Base-by-base conservation (phyloP, 92 coral and sea anemone genomes). In the Zoanthus sociatus region DNA sequence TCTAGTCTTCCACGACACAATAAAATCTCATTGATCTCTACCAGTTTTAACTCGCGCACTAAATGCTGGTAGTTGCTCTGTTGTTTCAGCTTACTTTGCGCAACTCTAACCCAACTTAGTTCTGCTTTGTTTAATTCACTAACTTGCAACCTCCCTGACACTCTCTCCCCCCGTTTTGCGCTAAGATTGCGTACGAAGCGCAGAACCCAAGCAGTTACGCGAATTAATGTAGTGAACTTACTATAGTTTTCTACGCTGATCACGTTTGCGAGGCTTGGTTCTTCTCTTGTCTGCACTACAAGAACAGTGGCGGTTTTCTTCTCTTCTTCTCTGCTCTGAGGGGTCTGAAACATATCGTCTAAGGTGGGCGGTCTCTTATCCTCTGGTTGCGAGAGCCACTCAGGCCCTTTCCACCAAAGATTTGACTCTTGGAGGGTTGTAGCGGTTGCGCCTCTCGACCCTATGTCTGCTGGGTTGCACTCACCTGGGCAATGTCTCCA, bases 401-500 rank as follows among this genome's bases (percentile, higher is more conserved):
- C 33, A 30, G 84, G 88, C 26, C 88, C 84, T 4, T 68, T 7
- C 87, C 87, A 88, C 87, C 90, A 88, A 8, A 81, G 72, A 47
- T 61, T 30, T 12, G 45, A 45, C 10, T 83, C 73, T 47, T 33
- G 83, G n/a, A 89, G 83, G 66, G 48, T 83, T 58, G 88, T 53
- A 17, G 83, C 91, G 4, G 76, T 74, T 1, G 70, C 63, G 66
- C 89, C 92, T 20, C 92, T 50, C 9, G 92, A 89, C 17, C 92
- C 89, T 21, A 89, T 84, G 33, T 89, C 89, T 5, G 78, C 92
- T 55, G 92, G 90, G 73, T 90, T 90, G 18, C 79, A 75, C 21
- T 33, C 30, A 5, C 92, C 89, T n/a, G 77, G 92, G 74, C 89
- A 90, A 21, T 86, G 92, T 37, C 75, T 54, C 92, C 92, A 90